Percentiles rank a stretch among this genome's conserved stretches.
These are phyloP conservation scores for Xenops minutus DNA, from an alignment of 2,797 vertebrate genomes.

Conservation along the genomic window DNA sequence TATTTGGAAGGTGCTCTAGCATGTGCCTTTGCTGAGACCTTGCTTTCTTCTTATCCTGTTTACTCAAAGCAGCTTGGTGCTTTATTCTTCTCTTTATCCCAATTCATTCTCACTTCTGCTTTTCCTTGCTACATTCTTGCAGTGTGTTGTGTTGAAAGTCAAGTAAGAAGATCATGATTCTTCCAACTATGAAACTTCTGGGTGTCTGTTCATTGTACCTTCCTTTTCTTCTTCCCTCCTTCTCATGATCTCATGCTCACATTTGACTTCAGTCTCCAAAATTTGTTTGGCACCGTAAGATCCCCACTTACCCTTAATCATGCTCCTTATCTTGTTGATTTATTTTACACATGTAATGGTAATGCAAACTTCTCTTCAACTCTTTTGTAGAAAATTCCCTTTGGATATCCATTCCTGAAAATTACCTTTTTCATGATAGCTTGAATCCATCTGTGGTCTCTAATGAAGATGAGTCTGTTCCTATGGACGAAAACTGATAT, in stretches of 20 bases:
- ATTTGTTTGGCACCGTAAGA: not conserved
- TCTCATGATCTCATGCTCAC: not conserved
- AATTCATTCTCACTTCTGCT: not conserved
- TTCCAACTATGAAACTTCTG: not conserved
- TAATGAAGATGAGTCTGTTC: not conserved
- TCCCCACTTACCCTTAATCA: not conserved
- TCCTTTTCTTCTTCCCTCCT: not conserved
- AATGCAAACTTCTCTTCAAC: not conserved
- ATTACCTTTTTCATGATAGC: not conserved
- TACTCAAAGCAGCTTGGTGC: not conserved
- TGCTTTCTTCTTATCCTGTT: not conserved
- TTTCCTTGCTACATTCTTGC: not conserved
- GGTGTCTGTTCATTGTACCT: not conserved
- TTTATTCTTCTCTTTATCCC: slow-evolving; percentile 3
- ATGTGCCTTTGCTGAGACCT: not conserved
- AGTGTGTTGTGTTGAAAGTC: not conserved
- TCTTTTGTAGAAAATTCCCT: not conserved
- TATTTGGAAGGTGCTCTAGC: not conserved
- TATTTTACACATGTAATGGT: not conserved
- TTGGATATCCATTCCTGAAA: not conserved
- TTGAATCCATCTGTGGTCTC: not conserved
- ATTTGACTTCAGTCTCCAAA: not conserved
- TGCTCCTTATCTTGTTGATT: not conserved
- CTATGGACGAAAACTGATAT: not conserved
- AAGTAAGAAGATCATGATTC: not conserved